Percentiles rank a stretch among this genome's conserved stretches.
Conservation (phyloP, 2,113 vertebrate genomes). For the Plestiodon gilberti region DNA sequence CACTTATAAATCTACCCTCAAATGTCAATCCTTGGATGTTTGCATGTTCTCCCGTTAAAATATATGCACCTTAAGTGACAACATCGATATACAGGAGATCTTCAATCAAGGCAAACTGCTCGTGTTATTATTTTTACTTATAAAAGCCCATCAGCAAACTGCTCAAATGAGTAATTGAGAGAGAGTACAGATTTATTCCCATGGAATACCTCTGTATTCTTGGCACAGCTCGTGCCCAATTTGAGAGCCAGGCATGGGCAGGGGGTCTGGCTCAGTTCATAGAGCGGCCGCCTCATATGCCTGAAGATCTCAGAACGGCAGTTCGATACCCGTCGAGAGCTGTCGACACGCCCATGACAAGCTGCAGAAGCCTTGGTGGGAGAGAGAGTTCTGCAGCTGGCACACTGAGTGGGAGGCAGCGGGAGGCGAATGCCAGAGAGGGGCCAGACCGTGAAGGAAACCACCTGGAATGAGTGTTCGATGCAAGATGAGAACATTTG, state of each 20-base stretch:
- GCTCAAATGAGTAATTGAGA: neutral
- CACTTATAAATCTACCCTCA: neutral
- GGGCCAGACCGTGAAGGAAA: no score
- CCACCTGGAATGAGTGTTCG: no score
- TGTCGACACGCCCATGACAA: no score
- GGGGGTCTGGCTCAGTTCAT: no score
- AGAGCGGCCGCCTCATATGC: no score
- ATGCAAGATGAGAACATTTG: no score
- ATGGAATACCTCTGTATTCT: neutral
- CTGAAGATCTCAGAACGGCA: no score
- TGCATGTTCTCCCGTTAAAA: accelerated
- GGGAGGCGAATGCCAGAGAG: no score
- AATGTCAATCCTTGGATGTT: neutral
- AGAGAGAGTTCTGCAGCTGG: no score
- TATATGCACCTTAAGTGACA: neutral
- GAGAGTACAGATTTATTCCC: neutral
- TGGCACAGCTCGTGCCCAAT: neutral
- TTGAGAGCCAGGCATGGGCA: neutral
- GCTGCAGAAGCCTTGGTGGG: no score
- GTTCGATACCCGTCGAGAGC: no score
- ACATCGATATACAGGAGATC: neutral
- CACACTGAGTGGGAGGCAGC: no score
- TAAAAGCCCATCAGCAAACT: neutral
- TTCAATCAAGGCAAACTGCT: accelerated
- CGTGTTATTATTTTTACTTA: neutral